Conservation (phyloP, 2,113 vertebrate species). For the Lutjanus erythropterus region DNA sequence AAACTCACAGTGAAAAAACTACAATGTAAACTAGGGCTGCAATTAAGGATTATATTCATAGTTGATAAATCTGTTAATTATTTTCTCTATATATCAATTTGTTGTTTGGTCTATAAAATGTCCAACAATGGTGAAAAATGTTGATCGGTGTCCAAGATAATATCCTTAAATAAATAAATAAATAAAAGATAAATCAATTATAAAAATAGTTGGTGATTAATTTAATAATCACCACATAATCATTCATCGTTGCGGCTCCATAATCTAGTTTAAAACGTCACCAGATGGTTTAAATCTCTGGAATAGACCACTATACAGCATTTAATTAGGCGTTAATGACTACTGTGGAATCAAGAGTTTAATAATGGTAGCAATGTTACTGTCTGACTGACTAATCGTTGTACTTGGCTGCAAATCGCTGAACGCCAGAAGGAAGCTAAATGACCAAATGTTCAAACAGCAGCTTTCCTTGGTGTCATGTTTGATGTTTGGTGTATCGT, state of each 20-base stretch:
- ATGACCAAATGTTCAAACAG: conserved; percentile 33
- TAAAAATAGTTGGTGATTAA: too few species aligned
- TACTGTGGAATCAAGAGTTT: background rate
- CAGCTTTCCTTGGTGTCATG: conserved; percentile 12
- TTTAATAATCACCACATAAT: too few species aligned
- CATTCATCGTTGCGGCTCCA: too few species aligned
- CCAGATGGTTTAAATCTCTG: background rate
- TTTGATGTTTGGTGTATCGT: conserved; percentile 12
- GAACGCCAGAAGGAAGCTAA: background rate
- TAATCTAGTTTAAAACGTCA: background rate
- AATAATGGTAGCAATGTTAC: background rate
- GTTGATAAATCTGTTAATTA: too few species aligned
- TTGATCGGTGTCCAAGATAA: too few species aligned
- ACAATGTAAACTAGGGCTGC: background rate
- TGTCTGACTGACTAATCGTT: background rate
- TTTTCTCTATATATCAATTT: too few species aligned
- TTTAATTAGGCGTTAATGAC: background rate
- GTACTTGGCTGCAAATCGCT: conserved; percentile 7
- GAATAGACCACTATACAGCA: background rate
- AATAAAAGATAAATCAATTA: too few species aligned
- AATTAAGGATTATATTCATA: too few species aligned
- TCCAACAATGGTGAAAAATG: too few species aligned
- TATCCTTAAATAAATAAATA: too few species aligned
- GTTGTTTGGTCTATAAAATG: too few species aligned
- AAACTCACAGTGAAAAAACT: background rate